Evolutionary conservation across 1,140 invertebrate species (phyloP).

Genomic region (Bombyx mori): DNA sequence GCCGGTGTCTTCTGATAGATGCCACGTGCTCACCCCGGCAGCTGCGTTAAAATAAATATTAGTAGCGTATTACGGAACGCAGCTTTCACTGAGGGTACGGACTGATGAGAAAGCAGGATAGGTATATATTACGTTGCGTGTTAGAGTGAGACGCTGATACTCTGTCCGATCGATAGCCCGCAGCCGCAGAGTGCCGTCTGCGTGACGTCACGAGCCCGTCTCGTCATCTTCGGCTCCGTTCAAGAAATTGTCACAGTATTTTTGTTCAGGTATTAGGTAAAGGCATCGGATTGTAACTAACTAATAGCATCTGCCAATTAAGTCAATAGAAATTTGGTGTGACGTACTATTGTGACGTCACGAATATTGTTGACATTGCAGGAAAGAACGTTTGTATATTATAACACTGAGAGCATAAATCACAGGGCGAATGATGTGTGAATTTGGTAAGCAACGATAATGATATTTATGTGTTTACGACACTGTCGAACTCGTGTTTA

Average conservation of each 20-base stretch:
- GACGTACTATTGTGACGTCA: too few species aligned
- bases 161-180: slow-evolving; percentile 65
- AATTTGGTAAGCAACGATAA: too few species aligned
- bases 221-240: slow-evolving; percentile 61
- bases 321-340: not conserved
- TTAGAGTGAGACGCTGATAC: slow-evolving; percentile 41
- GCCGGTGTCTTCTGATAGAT: not conserved
- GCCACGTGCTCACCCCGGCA: slow-evolving; percentile 54
- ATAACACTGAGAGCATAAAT: too few species aligned
- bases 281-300: slow-evolving; percentile 22
- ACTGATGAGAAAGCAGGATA: slow-evolving; percentile 36
- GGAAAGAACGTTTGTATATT: too few species aligned
- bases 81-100: slow-evolving; percentile 37
- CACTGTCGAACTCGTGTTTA: too few species aligned
- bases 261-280: slow-evolving; percentile 13
- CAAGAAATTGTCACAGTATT: slow-evolving; percentile 64
- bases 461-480: too few species aligned
- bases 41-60: slow-evolving; percentile 69
- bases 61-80: slow-evolving; percentile 66
- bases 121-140: slow-evolving; percentile 24
- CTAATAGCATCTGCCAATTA: not conserved
- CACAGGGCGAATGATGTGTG: too few species aligned
- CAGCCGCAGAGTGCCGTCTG: slow-evolving; percentile 64
- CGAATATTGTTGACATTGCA: too few species aligned
- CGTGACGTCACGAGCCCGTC: slow-evolving; percentile 62